These are phyloP conservation scores for Xiphophorus birchmanni DNA, from an alignment of 2,797 vertebrate species.

Conservation along the genomic window DNA sequence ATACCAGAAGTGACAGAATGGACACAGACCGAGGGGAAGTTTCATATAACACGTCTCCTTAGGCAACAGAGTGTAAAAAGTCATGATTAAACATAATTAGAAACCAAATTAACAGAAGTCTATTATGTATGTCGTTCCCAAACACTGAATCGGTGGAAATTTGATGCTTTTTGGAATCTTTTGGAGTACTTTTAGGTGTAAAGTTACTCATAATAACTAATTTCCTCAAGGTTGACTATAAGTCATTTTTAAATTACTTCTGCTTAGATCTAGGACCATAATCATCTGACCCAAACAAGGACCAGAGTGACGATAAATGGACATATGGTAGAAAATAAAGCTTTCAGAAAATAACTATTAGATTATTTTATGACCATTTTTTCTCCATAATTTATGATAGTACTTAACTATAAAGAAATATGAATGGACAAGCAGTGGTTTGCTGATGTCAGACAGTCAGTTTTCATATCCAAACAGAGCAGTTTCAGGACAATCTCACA, in stretches of 20 bases:
- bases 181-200: background rate
- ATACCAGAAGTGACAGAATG: constrained; percentile 14
- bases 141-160: background rate
- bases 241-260: no score
- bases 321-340: background rate
- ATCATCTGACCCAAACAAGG: background rate
- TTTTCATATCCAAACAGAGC: background rate
- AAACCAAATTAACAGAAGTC: background rate
- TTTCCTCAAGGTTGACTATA: no score
- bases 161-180: background rate
- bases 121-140: background rate
- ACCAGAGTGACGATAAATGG: background rate
- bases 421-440: background rate
- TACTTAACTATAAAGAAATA: background rate
- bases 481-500: background rate
- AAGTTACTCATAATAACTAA: no score
- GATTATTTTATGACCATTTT: background rate
- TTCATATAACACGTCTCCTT: background rate
- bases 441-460: background rate
- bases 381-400: background rate
- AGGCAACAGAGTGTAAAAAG: background rate
- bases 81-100: constrained; percentile 1
- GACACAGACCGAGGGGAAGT: constrained; percentile 4
- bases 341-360: background rate
- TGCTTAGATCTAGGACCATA: background rate